Conservation (phyloP, 2,888 invertebrate genomes). For the Pyrocoelia pectoralis region DNA sequence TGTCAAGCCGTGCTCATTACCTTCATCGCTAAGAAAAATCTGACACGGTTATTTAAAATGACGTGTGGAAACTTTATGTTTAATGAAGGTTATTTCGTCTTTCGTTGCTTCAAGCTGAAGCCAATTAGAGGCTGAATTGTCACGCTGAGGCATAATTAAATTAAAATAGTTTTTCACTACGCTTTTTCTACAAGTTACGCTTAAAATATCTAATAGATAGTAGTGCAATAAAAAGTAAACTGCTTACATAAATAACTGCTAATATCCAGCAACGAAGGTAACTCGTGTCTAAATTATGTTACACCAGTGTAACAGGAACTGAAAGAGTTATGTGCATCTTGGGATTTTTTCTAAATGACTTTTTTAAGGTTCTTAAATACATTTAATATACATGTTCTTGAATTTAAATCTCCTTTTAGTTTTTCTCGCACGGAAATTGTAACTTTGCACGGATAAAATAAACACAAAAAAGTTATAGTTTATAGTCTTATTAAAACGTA, state of each 20-base stretch:
- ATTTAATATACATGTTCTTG: not conserved
- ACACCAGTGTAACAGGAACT: slow-evolving; percentile 15
- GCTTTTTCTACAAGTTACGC: slow-evolving; percentile 22
- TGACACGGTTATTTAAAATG: slow-evolving; percentile 10
- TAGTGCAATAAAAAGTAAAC: slow-evolving; percentile 16
- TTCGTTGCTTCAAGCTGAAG: slow-evolving; percentile 36
- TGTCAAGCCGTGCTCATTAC: not conserved
- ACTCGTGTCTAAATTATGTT: slow-evolving; percentile 12
- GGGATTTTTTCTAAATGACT: slow-evolving; percentile 9
- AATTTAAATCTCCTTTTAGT: not conserved
- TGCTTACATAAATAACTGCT: slow-evolving; percentile 28
- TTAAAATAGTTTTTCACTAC: slow-evolving; percentile 34
- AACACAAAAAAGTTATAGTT: not conserved
- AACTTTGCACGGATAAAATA: not conserved
- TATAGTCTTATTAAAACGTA: not conserved
- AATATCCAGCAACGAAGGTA: slow-evolving; percentile 14
- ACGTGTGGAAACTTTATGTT: slow-evolving; percentile 31
- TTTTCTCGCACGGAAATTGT: not conserved
- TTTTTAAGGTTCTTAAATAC: slow-evolving; percentile 2
- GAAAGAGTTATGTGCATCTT: slow-evolving; percentile 17
- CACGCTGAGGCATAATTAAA: slow-evolving; percentile 33
- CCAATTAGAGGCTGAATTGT: slow-evolving; percentile 40
- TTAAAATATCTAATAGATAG: slow-evolving; percentile 25
- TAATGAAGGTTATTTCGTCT: slow-evolving; percentile 35
- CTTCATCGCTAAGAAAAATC: slow-evolving; percentile 13